Evolutionary conservation across 53 echinoderm and acorn worm genomes (phyloP).

Genomic region (Holothuria leucospilota): DNA sequence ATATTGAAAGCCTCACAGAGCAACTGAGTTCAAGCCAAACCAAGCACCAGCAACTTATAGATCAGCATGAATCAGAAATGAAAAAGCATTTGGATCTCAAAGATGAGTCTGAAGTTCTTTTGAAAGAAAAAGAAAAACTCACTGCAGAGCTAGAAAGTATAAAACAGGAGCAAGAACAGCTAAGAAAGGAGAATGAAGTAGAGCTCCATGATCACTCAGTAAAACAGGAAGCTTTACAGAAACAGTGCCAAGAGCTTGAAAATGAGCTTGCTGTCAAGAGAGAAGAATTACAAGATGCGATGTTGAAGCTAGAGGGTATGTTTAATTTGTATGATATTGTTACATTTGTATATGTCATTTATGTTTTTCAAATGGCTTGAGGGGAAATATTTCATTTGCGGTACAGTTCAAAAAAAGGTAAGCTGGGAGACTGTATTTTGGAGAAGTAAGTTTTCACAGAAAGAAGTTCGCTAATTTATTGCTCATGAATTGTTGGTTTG

Average conservation of each 20-base stretch:
- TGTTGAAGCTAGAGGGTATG: conserved; percentile 53
- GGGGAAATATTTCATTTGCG: too few species aligned
- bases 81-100: conserved; percentile 47
- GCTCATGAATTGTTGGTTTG: too few species aligned
- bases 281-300: conserved; percentile 16
- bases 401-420: too few species aligned
- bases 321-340: neutral
- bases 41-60: conserved; percentile 59
- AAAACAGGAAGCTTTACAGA: neutral
- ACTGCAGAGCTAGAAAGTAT: conserved; percentile 34
- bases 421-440: too few species aligned
- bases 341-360: too few species aligned
- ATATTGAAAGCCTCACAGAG: conserved; percentile 70
- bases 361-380: too few species aligned
- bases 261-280: conserved; percentile 9
- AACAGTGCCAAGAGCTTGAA: conserved; percentile 5
- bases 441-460: too few species aligned
- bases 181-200: neutral
- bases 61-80: conserved; percentile 53
- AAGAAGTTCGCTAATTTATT: too few species aligned
- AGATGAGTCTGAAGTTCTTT: conserved; percentile 53
- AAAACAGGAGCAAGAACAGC: conserved; percentile 59
- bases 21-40: conserved; percentile 42
- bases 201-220: conserved; percentile 21
- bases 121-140: conserved; percentile 56